Percentiles rank a stretch among this genome's conserved stretches.
phyloP scores from a whole-genome alignment of 2,888 invertebrate genomes.

The Nemapogon koenigi region DNA sequence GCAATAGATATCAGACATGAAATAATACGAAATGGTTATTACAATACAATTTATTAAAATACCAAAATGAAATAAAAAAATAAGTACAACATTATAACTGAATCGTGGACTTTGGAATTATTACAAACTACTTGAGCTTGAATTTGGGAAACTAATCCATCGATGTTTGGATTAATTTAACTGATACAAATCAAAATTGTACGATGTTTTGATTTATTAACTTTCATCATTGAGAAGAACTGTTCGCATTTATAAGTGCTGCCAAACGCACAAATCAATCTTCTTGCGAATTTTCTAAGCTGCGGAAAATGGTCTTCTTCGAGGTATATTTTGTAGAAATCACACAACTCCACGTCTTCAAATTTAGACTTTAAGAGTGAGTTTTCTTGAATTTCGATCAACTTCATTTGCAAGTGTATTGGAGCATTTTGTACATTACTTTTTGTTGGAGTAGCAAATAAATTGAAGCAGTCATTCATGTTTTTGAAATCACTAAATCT shows the following conservation, averaged over 20 bases:
- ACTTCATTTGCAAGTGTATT: conserved; percentile 12
- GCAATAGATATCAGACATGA: too few relatives aligned
- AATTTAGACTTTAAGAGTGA: conserved; percentile 7
- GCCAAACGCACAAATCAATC: conserved; percentile 9
- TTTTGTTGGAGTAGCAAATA: conserved; percentile 14
- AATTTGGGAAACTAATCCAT: too few relatives aligned
- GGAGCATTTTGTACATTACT: conserved; percentile 12
- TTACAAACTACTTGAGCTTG: too few relatives aligned
- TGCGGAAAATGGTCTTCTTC: conserved; percentile 10
- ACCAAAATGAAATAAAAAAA: too few relatives aligned
- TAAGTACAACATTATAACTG: too few relatives aligned
- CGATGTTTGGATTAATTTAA: too few relatives aligned
- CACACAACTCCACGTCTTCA: conserved; percentile 10
- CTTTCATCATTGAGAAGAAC: too few relatives aligned
- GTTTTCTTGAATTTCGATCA: conserved; percentile 13
- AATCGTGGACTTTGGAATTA: too few relatives aligned
- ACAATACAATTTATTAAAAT: too few relatives aligned
- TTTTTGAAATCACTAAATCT: conserved; percentile 11
- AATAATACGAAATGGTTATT: too few relatives aligned
- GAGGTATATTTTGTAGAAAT: conserved; percentile 10
- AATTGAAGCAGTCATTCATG: conserved; percentile 12
- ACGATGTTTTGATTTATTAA: too few relatives aligned
- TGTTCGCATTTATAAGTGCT: conserved; percentile 1
- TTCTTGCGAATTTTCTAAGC: conserved; percentile 9
- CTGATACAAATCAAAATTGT: too few relatives aligned